Conservation (phyloP, 2,888 invertebrate genomes). For the Rugalucina vietnamica region DNA sequence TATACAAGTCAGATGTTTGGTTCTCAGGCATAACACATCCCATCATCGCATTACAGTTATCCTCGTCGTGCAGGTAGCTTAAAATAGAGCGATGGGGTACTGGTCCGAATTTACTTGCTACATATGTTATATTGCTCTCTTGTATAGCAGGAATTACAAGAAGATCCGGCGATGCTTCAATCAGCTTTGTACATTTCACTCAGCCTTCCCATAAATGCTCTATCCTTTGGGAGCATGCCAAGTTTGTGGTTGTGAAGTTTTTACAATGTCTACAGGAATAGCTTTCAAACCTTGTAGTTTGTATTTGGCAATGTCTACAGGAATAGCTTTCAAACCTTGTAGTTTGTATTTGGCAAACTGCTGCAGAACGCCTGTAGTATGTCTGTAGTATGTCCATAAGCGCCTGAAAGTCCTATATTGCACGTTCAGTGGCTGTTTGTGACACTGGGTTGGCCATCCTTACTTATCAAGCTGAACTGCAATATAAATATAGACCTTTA, state of each 20-base stretch:
- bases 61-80: background rate
- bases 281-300: too few relatives aligned
- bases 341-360: conserved; percentile 2
- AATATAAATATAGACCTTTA: too few relatives aligned
- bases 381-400: background rate
- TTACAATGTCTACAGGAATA: too few relatives aligned
- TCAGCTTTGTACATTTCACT: background rate
- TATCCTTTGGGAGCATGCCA: background rate
- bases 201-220: background rate
- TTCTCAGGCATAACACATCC: too few relatives aligned
- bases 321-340: background rate
- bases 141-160: background rate
- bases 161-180: background rate
- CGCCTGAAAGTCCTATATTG: background rate
- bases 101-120: background rate
- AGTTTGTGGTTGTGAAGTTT: background rate
- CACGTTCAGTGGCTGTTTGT: background rate
- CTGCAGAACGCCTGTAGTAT: background rate
- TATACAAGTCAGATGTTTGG: too few relatives aligned
- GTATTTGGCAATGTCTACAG: background rate
- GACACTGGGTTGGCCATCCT: background rate
- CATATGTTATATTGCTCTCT: background rate
- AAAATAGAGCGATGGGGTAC: background rate
- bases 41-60: too few relatives aligned
- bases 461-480: too few relatives aligned